phyloP scores from a whole-genome alignment of 2,888 invertebrate genomes.

The Neoitamus cyanurus region DNA sequence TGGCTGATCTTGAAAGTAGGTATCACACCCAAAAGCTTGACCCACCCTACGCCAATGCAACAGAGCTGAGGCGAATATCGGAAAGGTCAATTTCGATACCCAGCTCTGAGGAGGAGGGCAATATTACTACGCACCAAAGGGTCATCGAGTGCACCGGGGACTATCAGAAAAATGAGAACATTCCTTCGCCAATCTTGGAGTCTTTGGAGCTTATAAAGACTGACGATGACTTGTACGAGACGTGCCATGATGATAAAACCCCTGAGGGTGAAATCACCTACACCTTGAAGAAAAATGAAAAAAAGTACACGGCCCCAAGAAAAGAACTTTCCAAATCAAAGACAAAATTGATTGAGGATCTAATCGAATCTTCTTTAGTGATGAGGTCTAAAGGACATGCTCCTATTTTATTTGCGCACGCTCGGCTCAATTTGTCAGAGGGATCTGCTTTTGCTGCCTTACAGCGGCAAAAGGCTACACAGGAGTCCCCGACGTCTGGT shows the following conservation, averaged over 20 bases:
- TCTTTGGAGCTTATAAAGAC: slow-evolving; percentile 72
- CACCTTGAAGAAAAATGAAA: slow-evolving; percentile 58
- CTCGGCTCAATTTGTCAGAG: slow-evolving; percentile 83
- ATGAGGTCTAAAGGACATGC: slow-evolving; percentile 79
- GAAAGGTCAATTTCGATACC: slow-evolving; percentile 81
- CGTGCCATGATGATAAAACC: slow-evolving; percentile 66
- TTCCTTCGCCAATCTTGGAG: slow-evolving; percentile 73
- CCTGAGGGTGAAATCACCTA: slow-evolving; percentile 71
- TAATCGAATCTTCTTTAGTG: slow-evolving; percentile 75
- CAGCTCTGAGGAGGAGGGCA: slow-evolving; percentile 79
- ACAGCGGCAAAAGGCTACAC: slow-evolving; percentile 80
- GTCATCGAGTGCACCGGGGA: slow-evolving; percentile 72
- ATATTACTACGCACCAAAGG: slow-evolving; percentile 70
- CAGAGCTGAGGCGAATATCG: slow-evolving; percentile 77
- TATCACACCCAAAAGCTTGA: slow-evolving; percentile 73
- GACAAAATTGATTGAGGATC: slow-evolving; percentile 74
- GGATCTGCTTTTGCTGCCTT: slow-evolving; percentile 81
- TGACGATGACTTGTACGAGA: slow-evolving; percentile 69
- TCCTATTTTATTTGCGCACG: slow-evolving; percentile 82
- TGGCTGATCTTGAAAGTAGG: slow-evolving; percentile 74
- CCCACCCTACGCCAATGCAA: slow-evolving; percentile 72
- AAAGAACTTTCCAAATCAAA: slow-evolving; percentile 59
- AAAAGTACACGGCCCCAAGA: slow-evolving; percentile 52
- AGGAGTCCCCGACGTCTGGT: slow-evolving; percentile 78
- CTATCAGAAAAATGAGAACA: slow-evolving; percentile 72